Percentiles rank a stretch among this genome's conserved stretches.
These are phyloP conservation scores for Malurus alboscapulatus DNA, from an alignment of 2,113 vertebrate genomes.

Conservation along the genomic window DNA sequence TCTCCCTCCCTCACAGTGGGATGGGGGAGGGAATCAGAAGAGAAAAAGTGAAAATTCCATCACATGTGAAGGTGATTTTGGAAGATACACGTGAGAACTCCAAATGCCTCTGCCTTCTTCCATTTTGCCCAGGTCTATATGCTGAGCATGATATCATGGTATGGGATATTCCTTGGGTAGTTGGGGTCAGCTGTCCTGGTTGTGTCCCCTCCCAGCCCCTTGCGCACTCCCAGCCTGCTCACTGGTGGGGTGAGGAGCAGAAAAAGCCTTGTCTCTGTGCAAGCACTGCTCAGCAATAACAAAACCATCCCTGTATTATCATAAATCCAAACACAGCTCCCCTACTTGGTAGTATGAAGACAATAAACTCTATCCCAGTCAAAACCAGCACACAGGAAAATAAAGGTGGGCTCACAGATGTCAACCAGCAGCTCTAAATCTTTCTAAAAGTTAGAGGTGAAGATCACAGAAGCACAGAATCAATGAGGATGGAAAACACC, in stretches of 20 bases:
- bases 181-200: neutral
- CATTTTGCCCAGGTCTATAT: neutral
- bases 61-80: fast-evolving
- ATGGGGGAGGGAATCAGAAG: neutral
- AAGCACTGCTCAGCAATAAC: neutral
- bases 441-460: neutral
- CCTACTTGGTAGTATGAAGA: neutral
- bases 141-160: neutral
- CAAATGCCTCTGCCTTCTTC: neutral
- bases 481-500: neutral
- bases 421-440: neutral
- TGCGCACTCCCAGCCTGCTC: neutral
- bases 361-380: neutral
- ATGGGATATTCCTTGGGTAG: neutral
- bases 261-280: neutral
- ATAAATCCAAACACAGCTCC: neutral
- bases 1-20: neutral
- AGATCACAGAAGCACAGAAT: neutral
- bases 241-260: neutral
- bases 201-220: neutral
- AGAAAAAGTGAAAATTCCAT: neutral
- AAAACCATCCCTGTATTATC: neutral
- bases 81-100: neutral
- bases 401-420: neutral
- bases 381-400: neutral